Evolutionary conservation across 2,113 vertebrate species (phyloP), one percentile per base, ranked within the genome.

Genomic region (Gallinago undulata): DNA sequence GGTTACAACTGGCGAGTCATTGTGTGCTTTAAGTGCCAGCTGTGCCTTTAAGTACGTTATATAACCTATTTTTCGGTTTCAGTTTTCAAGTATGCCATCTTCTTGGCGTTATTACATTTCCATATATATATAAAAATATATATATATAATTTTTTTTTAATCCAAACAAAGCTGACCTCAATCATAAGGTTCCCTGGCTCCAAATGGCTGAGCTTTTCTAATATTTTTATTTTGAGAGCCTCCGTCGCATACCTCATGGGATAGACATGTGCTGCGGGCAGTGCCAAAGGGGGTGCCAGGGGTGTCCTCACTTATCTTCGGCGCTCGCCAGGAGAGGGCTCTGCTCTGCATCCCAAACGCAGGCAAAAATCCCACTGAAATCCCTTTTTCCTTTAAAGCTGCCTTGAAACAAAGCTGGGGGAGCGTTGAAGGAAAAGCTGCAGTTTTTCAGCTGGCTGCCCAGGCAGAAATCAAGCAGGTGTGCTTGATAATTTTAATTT

Each of bases 211-310:
- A 84, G 93, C 91, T 94, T 92, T 95, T 95, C 66, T 91, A 95
- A 92, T 94, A 89, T 89, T 92, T 92, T 94, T 93, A 96, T 96
- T 94, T 94, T 96, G 79, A 96, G 87, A 82, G 89, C 51, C 87
- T 81, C 30, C 1, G 1, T 73, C 77, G 77, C 57, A 53, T 92
- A 88, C 63, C 94, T 96, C 85, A 96, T 83, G 87, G 23, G 74
- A 83, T 33, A 96, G 94, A 91, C 92, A 96, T 96, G 96, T 74
- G 84, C 67, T 85, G 70, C 11, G 11, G 91, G 12, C 55, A 47
- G 89, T 94, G 94, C 96, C 92, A 94, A 85, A 70, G 11, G 15
- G 69, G 9, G 81, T 95, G 87, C 94, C 95, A 96, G 94, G 92
- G 89, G 67, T 93, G 96, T 87, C 89, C 87, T 94, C 87, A 56